These are phyloP conservation scores for Troilus luridus DNA, from an alignment of 2,888 invertebrate species.

Conservation along the genomic window DNA sequence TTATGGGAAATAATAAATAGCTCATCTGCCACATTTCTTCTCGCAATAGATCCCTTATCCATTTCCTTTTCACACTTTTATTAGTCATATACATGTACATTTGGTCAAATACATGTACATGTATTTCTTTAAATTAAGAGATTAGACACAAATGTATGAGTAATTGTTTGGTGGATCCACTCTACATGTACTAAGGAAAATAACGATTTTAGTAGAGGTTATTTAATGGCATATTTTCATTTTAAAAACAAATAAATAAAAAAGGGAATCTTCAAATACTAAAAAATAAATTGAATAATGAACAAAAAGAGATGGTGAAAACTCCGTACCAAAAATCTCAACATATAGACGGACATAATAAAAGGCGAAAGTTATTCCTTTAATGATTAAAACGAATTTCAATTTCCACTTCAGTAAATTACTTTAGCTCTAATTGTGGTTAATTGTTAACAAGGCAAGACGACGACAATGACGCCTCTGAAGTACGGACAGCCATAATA, in stretches of 20 bases:
- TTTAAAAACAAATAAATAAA: too few species aligned
- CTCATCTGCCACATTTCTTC: not conserved
- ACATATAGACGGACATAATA: not conserved
- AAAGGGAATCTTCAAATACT: not conserved
- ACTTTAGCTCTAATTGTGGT: not conserved
- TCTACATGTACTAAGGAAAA: not conserved
- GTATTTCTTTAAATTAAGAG: not conserved
- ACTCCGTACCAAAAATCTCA: not conserved
- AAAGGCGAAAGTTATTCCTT: not conserved
- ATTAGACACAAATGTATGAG: not conserved
- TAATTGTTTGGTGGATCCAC: not conserved
- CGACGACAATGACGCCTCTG: not conserved
- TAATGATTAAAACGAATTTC: not conserved
- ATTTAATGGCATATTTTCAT: too few species aligned
- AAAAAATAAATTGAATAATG: not conserved
- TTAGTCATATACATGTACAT: too few species aligned
- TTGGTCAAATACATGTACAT: too few species aligned
- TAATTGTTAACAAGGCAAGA: conserved; percentile 34
- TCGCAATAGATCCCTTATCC: not conserved
- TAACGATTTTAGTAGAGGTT: too few species aligned
- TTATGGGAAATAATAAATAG: not conserved
- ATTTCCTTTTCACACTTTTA: not conserved
- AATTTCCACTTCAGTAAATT: not conserved
- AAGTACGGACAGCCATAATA: not conserved
- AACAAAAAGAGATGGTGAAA: not conserved